A percentile compares a stretch with the other conserved stretches of the same genome.
These are phyloP conservation scores for Holacanthella duospinosa DNA, from an alignment of 2,888 invertebrate genomes.

Conservation along the genomic window DNA sequence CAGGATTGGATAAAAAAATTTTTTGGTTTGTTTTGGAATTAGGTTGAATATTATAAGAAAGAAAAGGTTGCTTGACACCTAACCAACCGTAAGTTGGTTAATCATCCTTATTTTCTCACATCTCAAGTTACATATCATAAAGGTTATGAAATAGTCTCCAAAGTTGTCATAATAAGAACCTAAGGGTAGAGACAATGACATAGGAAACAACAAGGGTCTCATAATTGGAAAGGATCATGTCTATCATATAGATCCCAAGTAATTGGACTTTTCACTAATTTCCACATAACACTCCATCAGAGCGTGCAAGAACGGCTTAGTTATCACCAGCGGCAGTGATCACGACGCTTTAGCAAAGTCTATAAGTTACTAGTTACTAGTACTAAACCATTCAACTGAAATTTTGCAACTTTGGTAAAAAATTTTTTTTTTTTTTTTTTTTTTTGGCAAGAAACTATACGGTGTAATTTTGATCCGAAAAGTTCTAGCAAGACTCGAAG, in stretches of 20 bases:
- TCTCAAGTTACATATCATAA: not conserved
- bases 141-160: not conserved
- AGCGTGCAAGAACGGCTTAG: too few relatives aligned
- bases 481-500: too few relatives aligned
- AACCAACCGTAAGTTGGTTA: not conserved
- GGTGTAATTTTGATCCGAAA: too few relatives aligned
- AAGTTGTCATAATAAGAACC: not conserved
- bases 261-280: not conserved
- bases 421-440: too few relatives aligned
- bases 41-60: not conserved
- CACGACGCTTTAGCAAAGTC: too few relatives aligned
- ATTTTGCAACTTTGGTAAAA: too few relatives aligned
- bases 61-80: not conserved
- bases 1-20: too few relatives aligned
- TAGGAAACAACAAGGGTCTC: not conserved
- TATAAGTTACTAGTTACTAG: too few relatives aligned
- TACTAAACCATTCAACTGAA: too few relatives aligned
- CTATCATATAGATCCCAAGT: not conserved
- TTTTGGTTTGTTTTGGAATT: not conserved
- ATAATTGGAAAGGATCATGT: not conserved
- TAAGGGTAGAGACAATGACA: not conserved
- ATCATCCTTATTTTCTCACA: not conserved
- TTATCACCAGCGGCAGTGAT: too few relatives aligned
- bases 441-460: not conserved
- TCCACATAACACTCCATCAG: too few relatives aligned